Evolutionary conservation across 2,113 vertebrate species (phyloP), one percentile per base, ranked within the genome.

Genomic region (Haplochromis burtoni): DNA sequence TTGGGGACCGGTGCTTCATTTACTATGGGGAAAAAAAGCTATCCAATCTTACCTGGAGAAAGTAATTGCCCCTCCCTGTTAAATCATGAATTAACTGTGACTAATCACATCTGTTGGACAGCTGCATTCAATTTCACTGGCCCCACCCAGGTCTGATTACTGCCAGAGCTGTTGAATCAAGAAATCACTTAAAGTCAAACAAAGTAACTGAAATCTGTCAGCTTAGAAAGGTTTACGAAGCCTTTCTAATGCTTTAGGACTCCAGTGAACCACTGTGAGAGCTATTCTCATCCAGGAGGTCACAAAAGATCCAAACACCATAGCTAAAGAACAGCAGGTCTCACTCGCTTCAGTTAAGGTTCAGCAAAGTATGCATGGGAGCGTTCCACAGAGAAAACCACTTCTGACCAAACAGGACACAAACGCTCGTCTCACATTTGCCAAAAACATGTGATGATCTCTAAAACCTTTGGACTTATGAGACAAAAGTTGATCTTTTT

Each of bases 1-100:
- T n/a, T n/a, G n/a, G n/a, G n/a, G n/a, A n/a, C n/a, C n/a, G n/a
- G n/a, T n/a, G 59, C 29, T 63, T 35, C 2, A 66, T 66, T n/a
- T 66, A 66, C 33, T n/a, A 38, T 66, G 10, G 57, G 31, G 0
- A 2, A n/a, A n/a, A 35, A 66, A 66, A 66, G 31, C 0, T 66
- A 12, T 3, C 17, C 61, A 66, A n/a, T 66, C 61, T 17, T 38
- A 66, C 31, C 61, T n/a, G 33, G 17, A n/a, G 1, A 38, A 66
- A 66, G 61, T 66, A 66, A 66, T 38, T 38, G 17, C 61, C 61
- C 61, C 19, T 66, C 33, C 10, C 33, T 38, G 33, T 66, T 38
- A 38, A 38, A 66, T 38, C 0, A 66, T 38, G 61, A 66, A 66
- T 66, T 12, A 66, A 66, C 61, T 38, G 57, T 61, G 3, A 61